Base-by-base conservation (phyloP, 2,888 invertebrate species). In the Polylopha cassiicola region DNA sequence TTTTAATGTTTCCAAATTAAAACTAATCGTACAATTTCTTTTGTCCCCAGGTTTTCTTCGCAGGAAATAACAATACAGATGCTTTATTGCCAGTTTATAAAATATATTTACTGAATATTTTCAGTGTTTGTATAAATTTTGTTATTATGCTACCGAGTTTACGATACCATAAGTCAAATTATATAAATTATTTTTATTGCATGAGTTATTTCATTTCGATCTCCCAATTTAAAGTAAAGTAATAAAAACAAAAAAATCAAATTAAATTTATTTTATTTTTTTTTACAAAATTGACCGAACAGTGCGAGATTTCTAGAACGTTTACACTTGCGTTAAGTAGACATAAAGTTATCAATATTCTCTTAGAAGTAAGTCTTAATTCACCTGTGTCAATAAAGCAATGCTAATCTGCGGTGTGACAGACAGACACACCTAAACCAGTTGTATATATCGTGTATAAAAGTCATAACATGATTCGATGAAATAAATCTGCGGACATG, bases 271-370 rank as follows among this genome's bases (percentile, higher is more conserved):
- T 71, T 82, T 84, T 75, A 74, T 78, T 82, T 82, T 77, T n/a
- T 76, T 80, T 81, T 81, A 82, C 80, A 85, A 85, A 85, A 84
- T 85, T 85, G 85, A 85, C 85, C 85, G 85, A 85, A 85, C 84
- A 85, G 85, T 85, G 85, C 85, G 85, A 85, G 84, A 85, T 85
- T 85, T 84, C 84, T 84, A 85, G 78, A 80, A 84, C 77, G 85
- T 85, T 84, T 84, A 84, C 82, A 84, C 79, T 85, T 84, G 85
- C 82, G 80, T 82, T 85, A 85, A 84, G 85, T 85, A 85, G 85
- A 84, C 81, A 84, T 81, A 81, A 75, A 80, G 77, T 77, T 81
- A 82, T 74, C 70, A 75, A 80, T 75, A 80, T 78, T 73, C 71
- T 70, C 84, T 85, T 84, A 84, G 74, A 81, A 72, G 76, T 85